A percentile compares a stretch with the other conserved stretches of the same genome.
Evolutionary conservation across 2,113 vertebrate genomes (phyloP).

Genomic region (Struthio camelus): DNA sequence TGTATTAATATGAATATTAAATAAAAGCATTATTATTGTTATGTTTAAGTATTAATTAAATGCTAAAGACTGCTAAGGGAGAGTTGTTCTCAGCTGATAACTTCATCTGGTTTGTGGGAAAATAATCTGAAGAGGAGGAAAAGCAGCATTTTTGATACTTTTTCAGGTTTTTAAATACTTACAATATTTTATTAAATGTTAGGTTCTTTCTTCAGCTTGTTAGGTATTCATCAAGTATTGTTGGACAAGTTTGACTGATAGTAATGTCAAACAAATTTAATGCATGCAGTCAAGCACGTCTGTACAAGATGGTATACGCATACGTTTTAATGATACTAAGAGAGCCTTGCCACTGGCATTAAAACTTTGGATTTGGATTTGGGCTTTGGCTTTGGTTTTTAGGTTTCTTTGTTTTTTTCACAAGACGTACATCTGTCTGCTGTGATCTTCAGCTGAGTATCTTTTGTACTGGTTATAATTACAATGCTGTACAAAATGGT

Average conservation of each 20-base stretch:
- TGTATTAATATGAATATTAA: background rate
- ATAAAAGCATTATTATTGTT: background rate
- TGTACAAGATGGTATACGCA: background rate
- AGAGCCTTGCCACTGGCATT: background rate
- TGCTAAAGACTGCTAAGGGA: background rate
- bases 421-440: background rate
- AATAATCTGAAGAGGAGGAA: background rate
- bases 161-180: background rate
- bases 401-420: background rate
- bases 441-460: background rate
- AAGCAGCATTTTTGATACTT: background rate
- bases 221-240: background rate
- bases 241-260: background rate
- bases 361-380: background rate
- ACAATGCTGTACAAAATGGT: conserved; percentile 1
- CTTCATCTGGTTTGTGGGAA: background rate
- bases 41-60: background rate
- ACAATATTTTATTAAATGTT: conserved; percentile 51
- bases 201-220: background rate
- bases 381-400: background rate
- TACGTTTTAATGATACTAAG: background rate
- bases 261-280: background rate
- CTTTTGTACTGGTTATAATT: conserved; percentile 37
- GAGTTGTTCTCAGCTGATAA: background rate
- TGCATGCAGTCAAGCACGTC: background rate